A percentile compares a stretch with the other conserved stretches of the same genome.
Conservation (phyloP, 1,140 invertebrate species). For the Condylostylus longicornis region DNA sequence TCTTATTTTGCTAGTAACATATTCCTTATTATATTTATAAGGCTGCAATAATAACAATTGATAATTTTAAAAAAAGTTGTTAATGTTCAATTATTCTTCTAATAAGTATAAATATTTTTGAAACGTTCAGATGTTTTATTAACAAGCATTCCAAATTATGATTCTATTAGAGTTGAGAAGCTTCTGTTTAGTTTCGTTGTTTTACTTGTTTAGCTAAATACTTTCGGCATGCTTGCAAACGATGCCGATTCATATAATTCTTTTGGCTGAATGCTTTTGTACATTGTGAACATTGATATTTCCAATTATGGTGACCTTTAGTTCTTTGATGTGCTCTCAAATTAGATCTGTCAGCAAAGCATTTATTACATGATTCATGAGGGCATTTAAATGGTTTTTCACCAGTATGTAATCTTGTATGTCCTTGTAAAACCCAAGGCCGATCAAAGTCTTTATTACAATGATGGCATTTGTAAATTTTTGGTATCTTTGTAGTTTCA, state of each 20-base stretch:
- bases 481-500: no score
- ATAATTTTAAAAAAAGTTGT: no score
- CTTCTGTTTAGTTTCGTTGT: no score
- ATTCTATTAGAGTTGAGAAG: no score
- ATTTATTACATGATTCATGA: constrained; percentile 42
- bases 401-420: constrained; percentile 48
- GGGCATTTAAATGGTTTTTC: constrained; percentile 53
- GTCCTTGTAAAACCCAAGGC: constrained; percentile 54
- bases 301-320: constrained; percentile 50
- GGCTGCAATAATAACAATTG: no score
- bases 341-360: constrained; percentile 62
- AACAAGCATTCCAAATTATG: no score
- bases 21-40: no score
- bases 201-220: constrained; percentile 19
- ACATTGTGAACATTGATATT: constrained; percentile 46
- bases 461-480: constrained; percentile 36
- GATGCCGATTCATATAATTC: constrained; percentile 55
- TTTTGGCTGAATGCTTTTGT: constrained; percentile 59
- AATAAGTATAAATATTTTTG: no score
- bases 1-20: no score
- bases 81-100: no score
- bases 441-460: constrained; percentile 42
- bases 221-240: constrained; percentile 51
- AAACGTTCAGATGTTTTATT: no score
- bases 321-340: constrained; percentile 53